Evolutionary conservation across 2,797 vertebrate genomes (phyloP), one percentile per base, ranked within the genome.

Genomic region (Morus bassanus): DNA sequence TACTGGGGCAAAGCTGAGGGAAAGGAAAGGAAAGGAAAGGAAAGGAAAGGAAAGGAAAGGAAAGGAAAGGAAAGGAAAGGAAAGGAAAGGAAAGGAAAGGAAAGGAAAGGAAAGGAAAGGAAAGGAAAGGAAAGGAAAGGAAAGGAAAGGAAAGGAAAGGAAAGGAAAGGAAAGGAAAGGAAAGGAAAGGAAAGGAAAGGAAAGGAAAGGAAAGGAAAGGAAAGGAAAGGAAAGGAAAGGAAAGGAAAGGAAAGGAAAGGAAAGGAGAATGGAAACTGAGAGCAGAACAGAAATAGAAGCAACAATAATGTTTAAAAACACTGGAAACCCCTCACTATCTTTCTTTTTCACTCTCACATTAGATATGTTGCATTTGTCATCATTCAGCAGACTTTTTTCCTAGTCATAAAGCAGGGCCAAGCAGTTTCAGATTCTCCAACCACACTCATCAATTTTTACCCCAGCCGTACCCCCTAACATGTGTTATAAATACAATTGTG

Each of bases 391-490:
- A 8, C 1, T 15, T 31, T 39, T 86, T 79, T 41, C 7, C 4
- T 15, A 41, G 28, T 21, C 31, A 48, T 24, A 59, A 39, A 59
- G 19, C 4, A 48, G 5, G 9, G 11, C 23, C 2, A 10, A 85
- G 11, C 12, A 37, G 11, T 46, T 89, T 59, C n/a, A 75, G 17
- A 25, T 43, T 80, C 18, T 37, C n/a, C 7, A 27, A 27, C 0
- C 1, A 54, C 7, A 21, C 4, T 51, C 13, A 61, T 43, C 5
- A 73, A 1, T 31, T 70, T 91, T 37, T 61, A 14, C 12, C 30
- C 17, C 35, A 80, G 6, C 28, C 10, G 0, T 63, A 80, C 2
- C 1, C 23, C 21, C 3, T 45, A 54, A 60, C 8, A 3, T 39
- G 3, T 85, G 46, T 61, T 61, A 61, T 12, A 73, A 64, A 69